These are phyloP conservation scores for Thecocarcelia acutangulata DNA, from an alignment of 2,888 invertebrate species.

Conservation along the genomic window DNA sequence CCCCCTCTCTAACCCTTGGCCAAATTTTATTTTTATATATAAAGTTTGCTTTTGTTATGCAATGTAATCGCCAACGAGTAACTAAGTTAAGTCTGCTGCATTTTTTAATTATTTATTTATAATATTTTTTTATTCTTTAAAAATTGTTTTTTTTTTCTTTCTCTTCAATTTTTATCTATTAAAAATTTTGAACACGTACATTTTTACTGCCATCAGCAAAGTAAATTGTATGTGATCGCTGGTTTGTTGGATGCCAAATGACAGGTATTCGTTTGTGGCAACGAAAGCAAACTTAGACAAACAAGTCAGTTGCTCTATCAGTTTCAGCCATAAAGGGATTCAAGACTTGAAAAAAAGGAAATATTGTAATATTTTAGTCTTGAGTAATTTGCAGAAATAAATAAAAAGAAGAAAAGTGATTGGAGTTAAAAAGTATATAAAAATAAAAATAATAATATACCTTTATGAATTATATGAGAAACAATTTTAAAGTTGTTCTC, in stretches of 20 bases:
- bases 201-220: constrained; percentile 52
- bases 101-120: constrained; percentile 36
- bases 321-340: constrained; percentile 42
- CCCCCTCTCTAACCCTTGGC: too few relatives aligned
- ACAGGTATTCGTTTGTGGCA: constrained; percentile 31
- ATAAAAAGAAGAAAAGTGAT: not conserved
- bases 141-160: constrained; percentile 6
- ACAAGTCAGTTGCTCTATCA: constrained; percentile 24
- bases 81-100: constrained; percentile 28
- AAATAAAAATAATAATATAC: too few relatives aligned
- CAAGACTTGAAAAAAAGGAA: constrained; percentile 21
- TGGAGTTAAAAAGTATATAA: too few relatives aligned
- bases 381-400: constrained; percentile 27
- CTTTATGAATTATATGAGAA: too few relatives aligned
- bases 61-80: constrained; percentile 8
- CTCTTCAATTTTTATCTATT: constrained; percentile 42
- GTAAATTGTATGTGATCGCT: constrained; percentile 26
- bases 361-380: constrained; percentile 29
- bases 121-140: not conserved
- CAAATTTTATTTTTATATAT: too few relatives aligned
- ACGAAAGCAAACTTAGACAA: constrained; percentile 15
- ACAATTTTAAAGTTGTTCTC: too few relatives aligned
- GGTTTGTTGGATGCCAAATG: constrained; percentile 19
- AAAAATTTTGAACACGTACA: constrained; percentile 60
- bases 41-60: too few relatives aligned